Base-by-base conservation (phyloP, 2,113 vertebrate genomes). In the Leucopsar rothschildi region DNA sequence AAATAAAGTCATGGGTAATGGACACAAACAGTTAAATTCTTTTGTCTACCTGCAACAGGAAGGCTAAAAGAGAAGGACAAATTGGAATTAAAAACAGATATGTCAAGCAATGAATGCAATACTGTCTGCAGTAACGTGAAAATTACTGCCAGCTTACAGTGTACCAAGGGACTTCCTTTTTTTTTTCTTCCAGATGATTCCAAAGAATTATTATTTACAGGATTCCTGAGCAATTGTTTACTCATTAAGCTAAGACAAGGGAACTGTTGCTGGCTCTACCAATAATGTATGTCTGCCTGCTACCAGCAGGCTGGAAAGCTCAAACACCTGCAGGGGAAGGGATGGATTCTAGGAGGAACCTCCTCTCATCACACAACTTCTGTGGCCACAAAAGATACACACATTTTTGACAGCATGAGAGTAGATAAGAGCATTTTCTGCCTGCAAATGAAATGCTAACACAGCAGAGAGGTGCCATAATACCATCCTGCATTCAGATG, bases 1-100 rank as follows among this genome's bases (percentile, higher is more conserved):
- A 73, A 61, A 73, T 63, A 76, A 88, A 90, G 31, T 5, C 45
- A 33, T 10, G 12, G 18, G 6, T 42, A 24, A 59, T 86, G 68
- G 63, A 68, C 59, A 80, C 39, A 86, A 95, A 76, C 66, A 93
- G 93, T 92, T 93, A 96, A 96, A 79, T 76, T 55, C 33, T 56
- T 16, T 53, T 87, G 89, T 70, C 65, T 86, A 78, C 78, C 76
- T 73, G 73, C 71, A 93, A 88, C 21, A 83, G 72, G 78, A 94
- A 45, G 78, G 82, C 39, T 91, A 89, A 86, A 93, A 78, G 39
- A 90, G 31, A 90, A 89, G 37, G 57, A 76, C 57, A 73, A 94
- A 94, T 55, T 70, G 47, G 68, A 92, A 92, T 85, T 90, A 77
- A 96, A 90, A 80, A 53, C 0, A 2, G 25, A 95, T 82, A 78